Evolutionary conservation across 2,888 invertebrate genomes (phyloP), one percentile per base, ranked within the genome.

Genomic region (Aphodius granarius): DNA sequence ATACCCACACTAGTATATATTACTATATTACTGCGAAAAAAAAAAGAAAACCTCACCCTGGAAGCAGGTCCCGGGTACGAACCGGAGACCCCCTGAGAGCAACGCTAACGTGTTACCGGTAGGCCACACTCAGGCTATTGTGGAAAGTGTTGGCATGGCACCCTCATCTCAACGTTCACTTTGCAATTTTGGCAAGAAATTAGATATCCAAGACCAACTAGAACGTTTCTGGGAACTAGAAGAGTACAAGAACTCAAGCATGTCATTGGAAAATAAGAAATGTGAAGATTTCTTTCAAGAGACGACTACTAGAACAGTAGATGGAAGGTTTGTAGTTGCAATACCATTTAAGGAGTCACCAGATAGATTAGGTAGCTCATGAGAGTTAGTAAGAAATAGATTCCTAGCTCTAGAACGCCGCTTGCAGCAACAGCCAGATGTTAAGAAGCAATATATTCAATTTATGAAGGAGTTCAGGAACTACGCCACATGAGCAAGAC

Each of bases 401-500:
- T 75, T 78, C 20, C 66, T 20, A 9, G 16, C 63, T 9, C 16
- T 77, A 63, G 77, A 77, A 65, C 22, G 17, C 20, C 64, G 68
- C 20, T 68, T 77, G 6, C 18, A 73, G 16, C 65, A 23, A 70
- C 70, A 73, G 16, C 20, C 73, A 0, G 5, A 22, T 0, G 64
- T 78, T 0, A 23, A 66, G 6, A 3, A 22, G 5, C 18, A 77
- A 71, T 77, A 77, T 72, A 13, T 71, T 13, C 73, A 74, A 18
- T 79, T 79, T 43, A 78, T 79, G 74, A 71, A 74, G 2, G 81
- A 83, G 76, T 82, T 81, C 75, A 18, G 19, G 20, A 68, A 9
- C 66, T 82, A 63, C 77, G 77, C 1, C 82, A 83, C 74, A 83
- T 82, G 82, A 73, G 23, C 23, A 23, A 23, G 23, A 23, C 23